A percentile compares a stretch with the other conserved stretches of the same genome.
phyloP scores from a whole-genome alignment of 2,797 vertebrate species.

The Anguilla marmorata region DNA sequence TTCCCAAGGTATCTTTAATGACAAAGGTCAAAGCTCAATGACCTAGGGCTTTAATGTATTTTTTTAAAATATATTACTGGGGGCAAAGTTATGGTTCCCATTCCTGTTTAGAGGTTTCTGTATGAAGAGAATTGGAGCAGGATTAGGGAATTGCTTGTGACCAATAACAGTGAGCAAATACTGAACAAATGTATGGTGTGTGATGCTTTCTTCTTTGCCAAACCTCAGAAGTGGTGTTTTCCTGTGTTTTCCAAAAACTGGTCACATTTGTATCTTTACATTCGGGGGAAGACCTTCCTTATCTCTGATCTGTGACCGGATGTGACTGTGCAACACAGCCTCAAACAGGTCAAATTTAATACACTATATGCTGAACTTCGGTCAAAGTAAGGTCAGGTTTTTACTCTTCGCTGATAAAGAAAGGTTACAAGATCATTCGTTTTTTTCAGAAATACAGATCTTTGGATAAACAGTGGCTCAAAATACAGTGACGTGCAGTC shows the following conservation, averaged over 20 bases:
- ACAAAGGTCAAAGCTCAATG: not conserved
- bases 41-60: not conserved
- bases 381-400: not conserved
- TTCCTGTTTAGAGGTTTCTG: not conserved
- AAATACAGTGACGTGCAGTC: not conserved
- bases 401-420: not conserved
- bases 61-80: not conserved
- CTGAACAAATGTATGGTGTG: not conserved
- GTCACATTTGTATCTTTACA: not conserved
- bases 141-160: not conserved
- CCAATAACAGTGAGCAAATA: not conserved
- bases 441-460: not conserved
- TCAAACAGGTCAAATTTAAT: not conserved
- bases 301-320: not conserved
- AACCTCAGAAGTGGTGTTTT: not conserved
- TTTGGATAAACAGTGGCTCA: not conserved
- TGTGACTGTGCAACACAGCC: not conserved
- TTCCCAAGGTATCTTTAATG: not conserved
- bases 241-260: not conserved
- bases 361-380: not conserved
- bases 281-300: not conserved
- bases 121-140: not conserved
- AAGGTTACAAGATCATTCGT: not conserved
- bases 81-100: not conserved
- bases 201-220: not conserved